A percentile compares a stretch with the other conserved stretches of the same genome.
Evolutionary conservation across 2,113 vertebrate genomes (phyloP).

Genomic region (Chrysemys picta): DNA sequence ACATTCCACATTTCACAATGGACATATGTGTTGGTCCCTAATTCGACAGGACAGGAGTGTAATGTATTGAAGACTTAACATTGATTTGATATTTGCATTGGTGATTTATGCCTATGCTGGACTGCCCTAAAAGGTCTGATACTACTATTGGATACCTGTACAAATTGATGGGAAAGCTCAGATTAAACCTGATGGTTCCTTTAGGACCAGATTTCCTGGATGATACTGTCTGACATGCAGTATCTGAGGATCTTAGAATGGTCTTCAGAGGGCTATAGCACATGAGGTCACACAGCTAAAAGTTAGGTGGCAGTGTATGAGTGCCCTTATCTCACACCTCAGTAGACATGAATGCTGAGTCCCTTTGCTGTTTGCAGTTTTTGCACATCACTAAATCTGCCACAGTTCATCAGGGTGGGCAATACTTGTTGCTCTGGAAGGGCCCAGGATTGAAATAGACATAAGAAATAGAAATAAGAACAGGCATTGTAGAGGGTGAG

Average conservation of each 20-base stretch:
- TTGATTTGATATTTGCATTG: constrained; percentile 57
- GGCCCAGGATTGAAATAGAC: background rate
- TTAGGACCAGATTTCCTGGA: background rate
- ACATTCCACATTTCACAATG: background rate
- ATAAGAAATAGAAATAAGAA: background rate
- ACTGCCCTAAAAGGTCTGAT: constrained; percentile 32
- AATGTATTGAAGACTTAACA: constrained; percentile 53
- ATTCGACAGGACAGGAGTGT: constrained; percentile 25
- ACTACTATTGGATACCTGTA: constrained; percentile 25
- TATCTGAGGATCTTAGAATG: background rate
- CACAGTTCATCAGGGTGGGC: background rate
- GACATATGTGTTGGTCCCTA: background rate
- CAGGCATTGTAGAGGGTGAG: background rate
- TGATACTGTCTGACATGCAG: background rate
- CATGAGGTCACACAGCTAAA: background rate
- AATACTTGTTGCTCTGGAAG: background rate
- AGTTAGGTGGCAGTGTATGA: background rate
- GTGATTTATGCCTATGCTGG: constrained; percentile 27
- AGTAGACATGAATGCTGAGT: background rate
- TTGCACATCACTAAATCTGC: background rate
- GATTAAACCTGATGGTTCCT: background rate
- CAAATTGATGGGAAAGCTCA: constrained; percentile 15
- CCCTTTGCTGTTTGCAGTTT: background rate
- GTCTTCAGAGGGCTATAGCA: background rate
- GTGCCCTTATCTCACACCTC: background rate